These are phyloP conservation scores for Hirtodrosophila trivittata DNA, from an alignment of 2,888 invertebrate species.

Conservation along the genomic window DNA sequence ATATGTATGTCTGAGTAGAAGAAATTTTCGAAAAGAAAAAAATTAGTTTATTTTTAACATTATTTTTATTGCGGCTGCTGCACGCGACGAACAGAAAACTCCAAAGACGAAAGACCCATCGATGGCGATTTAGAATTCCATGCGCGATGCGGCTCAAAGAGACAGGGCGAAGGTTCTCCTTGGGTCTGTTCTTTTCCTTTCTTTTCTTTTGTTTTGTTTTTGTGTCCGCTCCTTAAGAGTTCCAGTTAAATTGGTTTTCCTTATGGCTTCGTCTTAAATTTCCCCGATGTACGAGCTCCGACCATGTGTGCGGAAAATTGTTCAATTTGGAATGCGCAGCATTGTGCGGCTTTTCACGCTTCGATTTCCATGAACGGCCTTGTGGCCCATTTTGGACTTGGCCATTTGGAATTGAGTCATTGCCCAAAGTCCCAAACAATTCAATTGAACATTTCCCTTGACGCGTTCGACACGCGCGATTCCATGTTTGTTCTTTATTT, in stretches of 20 bases:
- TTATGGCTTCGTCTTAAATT: conserved; percentile 46
- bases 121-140: conserved; percentile 58
- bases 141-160: conserved; percentile 41
- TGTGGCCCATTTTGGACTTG: conserved; percentile 29
- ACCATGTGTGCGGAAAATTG: conserved; percentile 68
- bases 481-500: conserved; percentile 8
- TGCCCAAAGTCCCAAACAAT: conserved; percentile 35
- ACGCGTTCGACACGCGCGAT: conserved; percentile 27
- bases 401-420: conserved; percentile 60
- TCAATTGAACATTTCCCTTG: conserved; percentile 10
- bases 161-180: conserved; percentile 28
- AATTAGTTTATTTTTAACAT: conserved; percentile 69
- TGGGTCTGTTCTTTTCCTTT: conserved; percentile 7
- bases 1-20: neutral
- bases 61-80: conserved; percentile 70
- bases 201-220: conserved; percentile 2
- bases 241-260: conserved; percentile 54
- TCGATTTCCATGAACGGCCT: conserved; percentile 38
- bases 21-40: neutral
- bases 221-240: conserved; percentile 24
- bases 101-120: conserved; percentile 21
- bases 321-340: conserved; percentile 38
- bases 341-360: conserved; percentile 38
- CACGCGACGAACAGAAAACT: conserved; percentile 57
- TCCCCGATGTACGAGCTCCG: conserved; percentile 12